Evolutionary conservation across 2,797 vertebrate species (phyloP).

Genomic region (Aselliscus stoliczkanus): DNA sequence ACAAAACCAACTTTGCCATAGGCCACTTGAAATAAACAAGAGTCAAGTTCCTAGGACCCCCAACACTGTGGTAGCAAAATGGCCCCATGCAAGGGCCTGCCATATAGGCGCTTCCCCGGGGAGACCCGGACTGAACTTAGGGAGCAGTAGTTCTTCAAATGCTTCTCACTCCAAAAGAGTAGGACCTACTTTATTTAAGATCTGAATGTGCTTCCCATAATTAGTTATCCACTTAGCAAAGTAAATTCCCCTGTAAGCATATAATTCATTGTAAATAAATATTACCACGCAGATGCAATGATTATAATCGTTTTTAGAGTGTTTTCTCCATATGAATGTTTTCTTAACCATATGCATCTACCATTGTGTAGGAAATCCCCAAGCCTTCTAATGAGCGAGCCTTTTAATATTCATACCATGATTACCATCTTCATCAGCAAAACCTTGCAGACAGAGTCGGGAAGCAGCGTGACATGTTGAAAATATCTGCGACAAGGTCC

Average conservation of each 20-base stretch:
- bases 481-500: rapidly evolving
- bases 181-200: not conserved
- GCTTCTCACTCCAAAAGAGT: not conserved
- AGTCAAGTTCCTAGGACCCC: not conserved
- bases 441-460: not conserved
- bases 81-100: too few species aligned
- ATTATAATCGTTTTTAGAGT: slow-evolving; percentile 44
- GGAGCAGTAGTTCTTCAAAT: too few species aligned
- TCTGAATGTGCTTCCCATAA: not conserved
- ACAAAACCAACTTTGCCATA: not conserved
- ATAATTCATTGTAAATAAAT: slow-evolving; percentile 59
- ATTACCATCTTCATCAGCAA: not conserved
- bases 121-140: not conserved
- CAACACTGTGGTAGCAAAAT: rapidly evolving
- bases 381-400: not conserved
- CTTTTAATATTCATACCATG: not conserved
- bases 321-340: slow-evolving; percentile 25
- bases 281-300: slow-evolving; percentile 50
- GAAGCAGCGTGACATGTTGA: not conserved
- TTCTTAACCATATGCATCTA: slow-evolving; percentile 22
- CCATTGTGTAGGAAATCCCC: not conserved
- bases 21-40: too few species aligned
- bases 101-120: rapidly evolving
- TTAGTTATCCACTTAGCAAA: slow-evolving; percentile 27
- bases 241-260: slow-evolving; percentile 12